These are phyloP conservation scores for Vulpes ferrilata DNA, from an alignment of 2,113 vertebrate species.

Conservation along the genomic window DNA sequence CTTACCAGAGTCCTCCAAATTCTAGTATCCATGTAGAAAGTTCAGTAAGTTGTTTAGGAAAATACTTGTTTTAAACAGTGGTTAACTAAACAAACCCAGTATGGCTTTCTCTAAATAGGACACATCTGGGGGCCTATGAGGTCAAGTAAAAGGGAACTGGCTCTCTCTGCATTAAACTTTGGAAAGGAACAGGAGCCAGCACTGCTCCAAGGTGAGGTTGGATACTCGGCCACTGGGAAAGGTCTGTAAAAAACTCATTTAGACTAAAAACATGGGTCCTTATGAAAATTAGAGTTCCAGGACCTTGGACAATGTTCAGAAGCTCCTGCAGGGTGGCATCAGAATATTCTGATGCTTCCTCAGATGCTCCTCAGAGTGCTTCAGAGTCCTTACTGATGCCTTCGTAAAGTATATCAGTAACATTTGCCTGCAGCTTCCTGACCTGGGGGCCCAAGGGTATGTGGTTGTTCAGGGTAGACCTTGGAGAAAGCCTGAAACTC, in stretches of 20 bases:
- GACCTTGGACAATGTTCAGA: background rate
- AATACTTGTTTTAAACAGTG: background rate
- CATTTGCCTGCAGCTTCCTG: background rate
- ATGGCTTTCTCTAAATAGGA: background rate
- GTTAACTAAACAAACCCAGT: background rate
- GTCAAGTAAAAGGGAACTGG: background rate
- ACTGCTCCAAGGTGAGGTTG: background rate
- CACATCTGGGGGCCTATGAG: background rate
- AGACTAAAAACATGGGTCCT: background rate
- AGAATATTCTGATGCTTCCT: background rate
- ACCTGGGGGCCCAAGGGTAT: background rate
- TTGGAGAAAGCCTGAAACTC: background rate
- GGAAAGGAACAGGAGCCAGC: background rate
- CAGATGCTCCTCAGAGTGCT: background rate
- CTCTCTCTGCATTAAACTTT: background rate
- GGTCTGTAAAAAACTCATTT: background rate
- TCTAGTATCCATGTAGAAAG: background rate
- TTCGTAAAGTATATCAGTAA: background rate
- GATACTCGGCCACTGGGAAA: background rate
- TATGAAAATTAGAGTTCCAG: background rate
- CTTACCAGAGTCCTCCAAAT: background rate
- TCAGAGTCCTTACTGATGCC: background rate
- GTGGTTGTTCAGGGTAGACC: background rate
- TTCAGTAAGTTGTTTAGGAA: slow-evolving; percentile 11
- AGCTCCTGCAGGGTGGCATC: background rate